phyloP scores from a whole-genome alignment of 2,797 vertebrate genomes.

The Hydrolagus colliei region DNA sequence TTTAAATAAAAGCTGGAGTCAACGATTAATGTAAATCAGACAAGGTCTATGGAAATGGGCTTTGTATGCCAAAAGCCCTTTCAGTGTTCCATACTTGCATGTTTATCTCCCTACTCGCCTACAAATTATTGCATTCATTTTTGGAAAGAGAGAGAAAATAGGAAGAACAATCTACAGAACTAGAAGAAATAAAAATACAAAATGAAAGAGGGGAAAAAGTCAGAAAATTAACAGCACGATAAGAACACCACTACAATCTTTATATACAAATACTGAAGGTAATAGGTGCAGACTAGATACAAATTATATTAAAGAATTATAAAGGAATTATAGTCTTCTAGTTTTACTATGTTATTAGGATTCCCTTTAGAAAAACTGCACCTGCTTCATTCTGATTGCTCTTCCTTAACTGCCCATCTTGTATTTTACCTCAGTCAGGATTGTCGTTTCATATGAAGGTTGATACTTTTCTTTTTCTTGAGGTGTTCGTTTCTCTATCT shows the following conservation, averaged over 20 bases:
- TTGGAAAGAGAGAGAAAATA: neutral
- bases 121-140: neutral
- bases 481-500: slow-evolving; percentile 71
- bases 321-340: neutral
- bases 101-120: neutral
- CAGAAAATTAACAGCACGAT: slow-evolving; percentile 1
- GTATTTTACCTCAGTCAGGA: slow-evolving; percentile 67
- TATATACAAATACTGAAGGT: neutral
- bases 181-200: neutral
- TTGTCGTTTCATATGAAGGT: slow-evolving; percentile 69
- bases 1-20: neutral
- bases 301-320: neutral
- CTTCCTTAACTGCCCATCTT: slow-evolving; percentile 21
- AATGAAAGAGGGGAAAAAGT: neutral
- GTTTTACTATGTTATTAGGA: neutral
- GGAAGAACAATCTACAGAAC: neutral
- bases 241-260: slow-evolving; percentile 1
- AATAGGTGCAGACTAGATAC: neutral
- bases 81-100: neutral
- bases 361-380: neutral
- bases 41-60: neutral
- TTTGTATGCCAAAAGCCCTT: neutral
- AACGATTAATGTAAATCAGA: neutral
- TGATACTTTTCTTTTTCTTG: slow-evolving; percentile 75
- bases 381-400: slow-evolving; percentile 10